A percentile compares a stretch with the other conserved stretches of the same genome.
These are phyloP conservation scores for Spilosoma lubricipeda DNA, from an alignment of 2,888 invertebrate genomes.

Conservation along the genomic window DNA sequence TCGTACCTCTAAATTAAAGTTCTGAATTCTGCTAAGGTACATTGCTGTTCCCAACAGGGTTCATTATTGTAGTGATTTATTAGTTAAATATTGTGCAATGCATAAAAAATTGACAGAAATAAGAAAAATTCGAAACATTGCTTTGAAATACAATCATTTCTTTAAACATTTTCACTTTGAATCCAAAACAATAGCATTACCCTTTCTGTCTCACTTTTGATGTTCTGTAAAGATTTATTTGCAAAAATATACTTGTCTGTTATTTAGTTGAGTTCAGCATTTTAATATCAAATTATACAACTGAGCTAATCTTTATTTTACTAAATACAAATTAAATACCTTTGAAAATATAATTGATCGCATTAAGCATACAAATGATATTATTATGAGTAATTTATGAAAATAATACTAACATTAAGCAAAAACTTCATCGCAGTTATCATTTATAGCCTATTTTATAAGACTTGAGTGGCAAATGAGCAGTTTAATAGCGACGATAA, in stretches of 20 bases:
- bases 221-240: not conserved
- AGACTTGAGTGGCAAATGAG: conserved; percentile 51
- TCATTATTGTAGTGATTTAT: no score
- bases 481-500: conserved; percentile 50
- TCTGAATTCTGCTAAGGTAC: no score
- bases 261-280: not conserved
- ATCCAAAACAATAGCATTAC: not conserved
- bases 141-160: not conserved
- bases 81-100: no score
- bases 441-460: conserved; percentile 15
- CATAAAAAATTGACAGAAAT: not conserved
- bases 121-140: not conserved
- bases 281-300: not conserved
- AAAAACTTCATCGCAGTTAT: conserved; percentile 4
- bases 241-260: not conserved
- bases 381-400: not conserved
- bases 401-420: not conserved
- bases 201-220: not conserved
- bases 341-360: not conserved
- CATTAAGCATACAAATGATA: not conserved
- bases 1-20: not conserved
- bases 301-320: not conserved
- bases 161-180: not conserved
- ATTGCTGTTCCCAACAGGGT: no score
- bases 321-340: not conserved